Evolutionary conservation across 2,888 invertebrate species (phyloP).

Genomic region (Agapostemon virescens): DNA sequence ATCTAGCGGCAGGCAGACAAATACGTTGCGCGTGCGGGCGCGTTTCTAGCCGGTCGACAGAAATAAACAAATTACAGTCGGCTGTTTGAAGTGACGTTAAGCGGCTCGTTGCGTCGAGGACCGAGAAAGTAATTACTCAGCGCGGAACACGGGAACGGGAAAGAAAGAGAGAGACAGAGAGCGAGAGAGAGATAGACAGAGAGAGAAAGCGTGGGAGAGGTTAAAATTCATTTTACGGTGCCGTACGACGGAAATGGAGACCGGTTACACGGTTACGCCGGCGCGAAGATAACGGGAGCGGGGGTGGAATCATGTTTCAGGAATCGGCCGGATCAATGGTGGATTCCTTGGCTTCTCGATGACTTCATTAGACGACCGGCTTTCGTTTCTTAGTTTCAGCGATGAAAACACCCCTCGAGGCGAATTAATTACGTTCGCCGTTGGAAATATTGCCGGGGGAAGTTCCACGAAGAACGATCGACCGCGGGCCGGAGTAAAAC

Average conservation of each 20-base stretch:
- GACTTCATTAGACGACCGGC: constrained; percentile 1
- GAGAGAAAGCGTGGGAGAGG: background rate
- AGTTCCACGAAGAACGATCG: constrained; percentile 26
- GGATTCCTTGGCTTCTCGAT: constrained; percentile 15
- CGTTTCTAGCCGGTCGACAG: background rate
- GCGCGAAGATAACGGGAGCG: background rate
- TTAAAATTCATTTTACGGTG: constrained; percentile 16
- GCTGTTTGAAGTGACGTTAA: constrained; percentile 33
- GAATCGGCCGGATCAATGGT: constrained; percentile 3
- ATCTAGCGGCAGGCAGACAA: background rate
- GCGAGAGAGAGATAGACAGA: too few species aligned
- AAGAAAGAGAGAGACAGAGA: background rate
- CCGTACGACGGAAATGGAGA: background rate
- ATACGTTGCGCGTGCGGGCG: background rate
- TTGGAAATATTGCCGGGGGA: constrained; percentile 9
- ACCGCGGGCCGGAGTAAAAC: background rate
- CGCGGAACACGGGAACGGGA: background rate
- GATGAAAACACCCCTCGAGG: constrained; percentile 14
- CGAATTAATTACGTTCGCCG: constrained; percentile 34
- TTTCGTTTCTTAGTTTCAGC: constrained; percentile 5
- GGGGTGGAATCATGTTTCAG: constrained; percentile 29
- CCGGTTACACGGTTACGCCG: constrained; percentile 20
- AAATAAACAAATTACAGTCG: constrained; percentile 12
- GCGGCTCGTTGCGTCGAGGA: constrained; percentile 15
- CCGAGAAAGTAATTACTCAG: constrained; percentile 36